A percentile compares a stretch with the other conserved stretches of the same genome.
phyloP scores from a whole-genome alignment of 2,888 invertebrate genomes.

The Tupiocoris notatus region DNA sequence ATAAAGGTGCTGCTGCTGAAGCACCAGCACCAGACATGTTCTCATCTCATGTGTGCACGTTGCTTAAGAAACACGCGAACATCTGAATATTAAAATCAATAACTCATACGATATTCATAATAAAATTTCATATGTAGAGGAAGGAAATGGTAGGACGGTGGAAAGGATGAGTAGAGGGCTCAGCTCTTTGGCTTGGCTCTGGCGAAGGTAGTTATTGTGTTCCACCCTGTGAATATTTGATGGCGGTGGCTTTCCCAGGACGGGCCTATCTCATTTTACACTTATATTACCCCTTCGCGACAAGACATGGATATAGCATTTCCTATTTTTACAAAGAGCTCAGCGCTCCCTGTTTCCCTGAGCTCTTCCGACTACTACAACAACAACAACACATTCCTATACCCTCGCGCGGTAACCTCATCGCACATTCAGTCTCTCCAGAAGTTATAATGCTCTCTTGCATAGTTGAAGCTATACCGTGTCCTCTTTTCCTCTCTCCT shows the following conservation, averaged over 20 bases:
- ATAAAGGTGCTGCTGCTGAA: background rate
- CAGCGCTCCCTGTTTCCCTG: background rate
- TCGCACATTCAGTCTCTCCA: background rate
- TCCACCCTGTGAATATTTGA: constrained; percentile 47
- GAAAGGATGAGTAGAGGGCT: background rate
- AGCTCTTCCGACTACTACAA: background rate
- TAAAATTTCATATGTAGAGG: constrained; percentile 47
- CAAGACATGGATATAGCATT: constrained; percentile 43
- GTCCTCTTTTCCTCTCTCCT: background rate
- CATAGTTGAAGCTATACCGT: background rate
- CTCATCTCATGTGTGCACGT: constrained; percentile 2
- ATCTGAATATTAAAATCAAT: constrained; percentile 48
- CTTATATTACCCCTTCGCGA: constrained; percentile 41
- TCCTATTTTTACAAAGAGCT: constrained; percentile 42
- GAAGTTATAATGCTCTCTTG: background rate
- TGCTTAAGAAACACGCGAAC: constrained; percentile 34
- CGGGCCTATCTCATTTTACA: constrained; percentile 42
- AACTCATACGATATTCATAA: constrained; percentile 48
- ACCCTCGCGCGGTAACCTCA: background rate
- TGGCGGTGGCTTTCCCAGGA: constrained; percentile 42
- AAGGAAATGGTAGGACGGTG: constrained; percentile 12
- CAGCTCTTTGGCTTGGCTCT: background rate
- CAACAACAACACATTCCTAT: background rate
- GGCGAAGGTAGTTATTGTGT: constrained; percentile 45
- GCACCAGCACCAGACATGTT: background rate